Conservation (phyloP, 1,140 invertebrate genomes). For the Grapholita molesta region DNA sequence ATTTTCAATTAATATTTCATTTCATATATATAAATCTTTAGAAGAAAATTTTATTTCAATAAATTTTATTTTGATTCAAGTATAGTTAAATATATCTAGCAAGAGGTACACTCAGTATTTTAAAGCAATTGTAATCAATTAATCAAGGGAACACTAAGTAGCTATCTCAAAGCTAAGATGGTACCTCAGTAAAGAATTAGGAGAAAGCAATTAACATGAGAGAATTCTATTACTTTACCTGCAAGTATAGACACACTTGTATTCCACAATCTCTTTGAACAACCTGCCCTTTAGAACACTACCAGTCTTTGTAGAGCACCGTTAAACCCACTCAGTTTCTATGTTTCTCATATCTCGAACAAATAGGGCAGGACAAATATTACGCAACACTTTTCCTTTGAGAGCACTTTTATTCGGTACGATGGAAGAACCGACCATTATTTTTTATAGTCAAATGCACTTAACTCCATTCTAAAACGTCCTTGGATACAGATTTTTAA, state of each 20-base stretch:
- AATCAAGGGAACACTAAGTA: background rate
- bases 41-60: too few species aligned
- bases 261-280: background rate
- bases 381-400: conserved; percentile 28
- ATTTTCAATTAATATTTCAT: too few species aligned
- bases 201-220: background rate
- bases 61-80: too few species aligned
- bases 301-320: background rate
- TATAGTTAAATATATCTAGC: too few species aligned
- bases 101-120: too few species aligned
- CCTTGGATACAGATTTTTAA: background rate
- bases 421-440: conserved; percentile 26
- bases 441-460: conserved; percentile 14
- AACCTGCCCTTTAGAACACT: background rate
- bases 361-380: conserved; percentile 21
- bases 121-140: too few species aligned
- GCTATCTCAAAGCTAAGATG: background rate
- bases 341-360: conserved; percentile 17
- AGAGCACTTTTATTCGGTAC: conserved; percentile 26
- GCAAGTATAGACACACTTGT: background rate
- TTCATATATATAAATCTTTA: too few species aligned
- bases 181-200: too few species aligned
- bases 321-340: background rate
- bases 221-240: background rate
- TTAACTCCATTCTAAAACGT: background rate